Base-by-base conservation (phyloP, 1,140 invertebrate genomes). In the Hyles vespertilio region DNA sequence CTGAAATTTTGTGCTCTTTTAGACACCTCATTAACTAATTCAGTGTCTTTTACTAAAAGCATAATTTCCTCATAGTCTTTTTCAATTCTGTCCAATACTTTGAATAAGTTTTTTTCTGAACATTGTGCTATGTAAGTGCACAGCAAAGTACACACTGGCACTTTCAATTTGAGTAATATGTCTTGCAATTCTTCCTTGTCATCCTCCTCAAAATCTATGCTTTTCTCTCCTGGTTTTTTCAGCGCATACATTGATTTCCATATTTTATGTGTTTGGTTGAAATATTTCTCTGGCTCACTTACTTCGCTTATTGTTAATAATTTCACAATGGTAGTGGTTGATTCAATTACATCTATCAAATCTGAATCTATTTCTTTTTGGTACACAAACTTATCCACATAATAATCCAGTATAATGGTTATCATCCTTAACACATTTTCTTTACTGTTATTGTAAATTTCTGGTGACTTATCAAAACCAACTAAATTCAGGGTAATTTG, bases 331-430 rank as follows among this genome's bases (percentile, higher is more conserved):
- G 79, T 77, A 4, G 69, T 78, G 22, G 72, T 77, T 55, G 83
- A 84, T 61, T 87, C 85, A 33, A 88, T 60, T 58, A 89, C 69
- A 59, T 89, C 86, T 4, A 86, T 59, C 43, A 89, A 67, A 69
- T 82, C 81, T 56, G 75, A 68, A 64, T 85, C 82, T 56, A 84
- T 79, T 67, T 81, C 83, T 56, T 80, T 84, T n/a, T 77, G 65
- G 49, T 74, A 58, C 5, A 82, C 69, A 56, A 87, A 74, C 61
- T 81, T 87, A 10, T 67, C 77, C 70, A 83, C 78, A 60, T 78
- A 89, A 64, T 84, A 89, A 64, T 66, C 62, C 32, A 88, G 64
- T 46, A 81, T 67, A 12, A 67, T 63, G 51, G 71, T 74, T 32
- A 89, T 74, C 54, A 85, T 74, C 40, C 59, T 77, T 12, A 71